Evolutionary conservation across 2,888 invertebrate genomes (phyloP).

Genomic region (Podotricha telesiphe): DNA sequence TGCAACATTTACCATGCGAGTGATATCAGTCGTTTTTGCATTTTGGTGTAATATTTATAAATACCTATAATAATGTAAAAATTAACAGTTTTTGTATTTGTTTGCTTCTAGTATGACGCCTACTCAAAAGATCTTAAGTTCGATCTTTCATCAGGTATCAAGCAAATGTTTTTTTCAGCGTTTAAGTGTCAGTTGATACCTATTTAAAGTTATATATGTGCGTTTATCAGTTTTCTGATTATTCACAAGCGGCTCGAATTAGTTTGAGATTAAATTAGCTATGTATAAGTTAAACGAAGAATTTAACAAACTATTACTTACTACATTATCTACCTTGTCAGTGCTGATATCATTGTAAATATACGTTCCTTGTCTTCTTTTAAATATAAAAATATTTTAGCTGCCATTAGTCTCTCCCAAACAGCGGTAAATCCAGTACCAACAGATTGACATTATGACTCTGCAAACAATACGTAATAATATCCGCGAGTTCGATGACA

Average conservation of each 20-base stretch:
- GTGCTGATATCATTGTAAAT: not conserved
- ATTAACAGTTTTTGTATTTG: not conserved
- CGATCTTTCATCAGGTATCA: no score
- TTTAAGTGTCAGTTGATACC: no score
- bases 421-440: not conserved
- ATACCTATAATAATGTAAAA: not conserved
- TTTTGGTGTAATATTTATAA: not conserved
- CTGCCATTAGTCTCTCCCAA: not conserved
- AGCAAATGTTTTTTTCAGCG: no score
- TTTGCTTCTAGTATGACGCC: not conserved
- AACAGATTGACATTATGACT: conserved; percentile 28
- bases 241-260: no score
- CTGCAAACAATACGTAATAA: conserved; percentile 41
- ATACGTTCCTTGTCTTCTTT: not conserved
- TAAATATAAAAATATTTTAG: not conserved
- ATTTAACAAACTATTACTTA: no score
- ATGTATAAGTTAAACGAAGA: no score
- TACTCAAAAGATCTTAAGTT: no score
- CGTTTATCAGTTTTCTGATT: no score
- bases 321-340: not conserved
- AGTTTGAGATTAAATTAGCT: no score
- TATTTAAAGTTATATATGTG: no score
- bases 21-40: conserved; percentile 24
- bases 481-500: conserved; percentile 47
- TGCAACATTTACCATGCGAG: conserved; percentile 20